Conservation (phyloP, 2,888 invertebrate species). For the Sicus ferrugineus region DNA sequence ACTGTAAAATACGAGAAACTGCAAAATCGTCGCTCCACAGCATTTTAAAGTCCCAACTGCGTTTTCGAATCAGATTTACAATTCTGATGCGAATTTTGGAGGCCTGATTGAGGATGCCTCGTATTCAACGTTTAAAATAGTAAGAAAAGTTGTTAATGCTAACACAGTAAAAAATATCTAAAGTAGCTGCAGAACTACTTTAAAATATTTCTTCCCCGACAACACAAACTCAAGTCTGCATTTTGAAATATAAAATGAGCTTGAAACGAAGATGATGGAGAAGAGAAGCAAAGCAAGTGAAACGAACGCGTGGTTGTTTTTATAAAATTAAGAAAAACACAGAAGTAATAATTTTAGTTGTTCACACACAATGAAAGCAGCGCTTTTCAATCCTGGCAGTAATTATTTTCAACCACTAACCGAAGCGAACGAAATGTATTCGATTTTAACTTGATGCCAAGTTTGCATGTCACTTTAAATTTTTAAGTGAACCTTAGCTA, state of each 20-base stretch:
- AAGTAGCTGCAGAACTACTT: slow-evolving; percentile 18
- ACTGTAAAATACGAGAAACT: slow-evolving; percentile 49
- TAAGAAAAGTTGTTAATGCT: neutral
- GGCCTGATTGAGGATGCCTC: neutral
- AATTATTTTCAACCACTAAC: neutral
- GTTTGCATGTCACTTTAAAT: too few species aligned
- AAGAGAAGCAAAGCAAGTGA: neutral
- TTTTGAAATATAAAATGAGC: slow-evolving; percentile 11
- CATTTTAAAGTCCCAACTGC: slow-evolving; percentile 50
- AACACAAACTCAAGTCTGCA: slow-evolving; percentile 5
- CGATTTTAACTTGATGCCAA: neutral
- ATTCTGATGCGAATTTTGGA: neutral
- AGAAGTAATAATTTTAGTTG: slow-evolving; percentile 14
- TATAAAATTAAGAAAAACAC: neutral
- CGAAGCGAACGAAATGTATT: neutral
- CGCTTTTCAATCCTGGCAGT: neutral
- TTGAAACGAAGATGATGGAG: neutral
- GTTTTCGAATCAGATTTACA: slow-evolving; percentile 21
- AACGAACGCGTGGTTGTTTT: slow-evolving; percentile 15
- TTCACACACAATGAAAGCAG: neutral
- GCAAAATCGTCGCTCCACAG: slow-evolving; percentile 62
- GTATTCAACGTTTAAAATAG: neutral
- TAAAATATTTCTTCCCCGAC: slow-evolving; percentile 14
- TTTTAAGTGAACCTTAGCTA: neutral
- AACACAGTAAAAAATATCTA: neutral